Evolutionary conservation across 2,113 vertebrate species (phyloP), one percentile per base, ranked within the genome.

Genomic region (Anhinga rufa): DNA sequence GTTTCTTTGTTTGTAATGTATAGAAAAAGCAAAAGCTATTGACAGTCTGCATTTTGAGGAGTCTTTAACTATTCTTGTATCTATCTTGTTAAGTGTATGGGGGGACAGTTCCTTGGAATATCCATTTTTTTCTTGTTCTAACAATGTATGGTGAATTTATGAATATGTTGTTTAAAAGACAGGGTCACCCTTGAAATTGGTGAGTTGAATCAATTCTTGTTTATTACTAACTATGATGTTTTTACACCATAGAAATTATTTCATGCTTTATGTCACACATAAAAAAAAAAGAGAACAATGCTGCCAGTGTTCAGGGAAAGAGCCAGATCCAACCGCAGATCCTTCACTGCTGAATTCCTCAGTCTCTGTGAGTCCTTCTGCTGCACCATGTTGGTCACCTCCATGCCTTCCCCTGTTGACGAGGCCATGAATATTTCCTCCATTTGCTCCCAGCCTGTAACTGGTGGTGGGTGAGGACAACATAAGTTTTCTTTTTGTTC

Each of bases 381-480:
- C 74, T 96, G 86, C 25, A 88, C 97, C 98, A 98, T 98, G 92
- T 98, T 28, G 5, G 98, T 86, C 46, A 93, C 9, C 24, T 98
- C 93, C 94, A 90, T 97, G 74, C 64, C 88, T 95, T 98, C 97
- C 7, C 98, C 98, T 64, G 82, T 91, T 5, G 98, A 98, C 0
- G 97, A 98, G 57, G 92, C 98, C 95, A 97, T 49, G 55, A 98
- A 98, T 22, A 40, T 78, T 87, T 98, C 98, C 79, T 98, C 95
- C 19, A 96, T 97, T 61, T 95, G n/a, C 17, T 95, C 93, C 95
- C 89, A 96, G 18, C 57, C 98, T 98, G 88, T 38, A 96, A 82
- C 14, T 14, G 8, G 28, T 25, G 6, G 14, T 40, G 1, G 22
- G 21, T 71, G 29, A 21, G 40, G 8, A 66, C 25, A 93, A 71